Evolutionary conservation across 2,113 vertebrate genomes (phyloP).

Genomic region (Arvicanthis niloticus): DNA sequence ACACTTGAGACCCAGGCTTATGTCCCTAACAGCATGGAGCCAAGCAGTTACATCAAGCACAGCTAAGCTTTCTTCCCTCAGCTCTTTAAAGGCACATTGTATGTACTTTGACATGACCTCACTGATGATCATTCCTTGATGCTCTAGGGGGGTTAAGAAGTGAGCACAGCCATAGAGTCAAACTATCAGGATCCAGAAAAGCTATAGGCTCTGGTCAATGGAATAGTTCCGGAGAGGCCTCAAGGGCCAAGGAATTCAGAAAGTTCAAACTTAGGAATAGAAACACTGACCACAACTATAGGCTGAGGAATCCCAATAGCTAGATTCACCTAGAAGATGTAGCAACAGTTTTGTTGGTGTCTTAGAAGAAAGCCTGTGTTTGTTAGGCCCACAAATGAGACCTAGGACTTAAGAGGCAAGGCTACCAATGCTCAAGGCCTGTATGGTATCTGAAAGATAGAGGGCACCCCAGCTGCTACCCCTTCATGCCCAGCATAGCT

Average conservation of each 20-base stretch:
- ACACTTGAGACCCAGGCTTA: not conserved
- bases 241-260: not conserved
- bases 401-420: not conserved
- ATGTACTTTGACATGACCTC: not conserved
- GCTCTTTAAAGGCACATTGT: not conserved
- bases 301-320: not conserved
- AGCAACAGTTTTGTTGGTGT: rapidly evolving
- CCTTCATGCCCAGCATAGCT: no score
- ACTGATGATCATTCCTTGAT: not conserved
- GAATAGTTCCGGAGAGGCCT: not conserved
- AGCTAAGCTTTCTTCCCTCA: not conserved
- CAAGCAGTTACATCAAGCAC: no score
- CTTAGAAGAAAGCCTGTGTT: not conserved
- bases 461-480: no score
- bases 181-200: not conserved
- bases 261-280: no score
- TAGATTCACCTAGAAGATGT: no score
- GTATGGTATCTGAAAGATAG: not conserved
- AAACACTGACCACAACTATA: not conserved
- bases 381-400: not conserved
- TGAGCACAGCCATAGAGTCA: not conserved
- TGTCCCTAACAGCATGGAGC: not conserved
- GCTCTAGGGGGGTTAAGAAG: not conserved
- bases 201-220: not conserved
- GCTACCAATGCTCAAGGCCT: not conserved